A percentile compares a stretch with the other conserved stretches of the same genome.
Evolutionary conservation across 2,113 vertebrate species (phyloP).

Genomic region (Damaliscus lunatus): DNA sequence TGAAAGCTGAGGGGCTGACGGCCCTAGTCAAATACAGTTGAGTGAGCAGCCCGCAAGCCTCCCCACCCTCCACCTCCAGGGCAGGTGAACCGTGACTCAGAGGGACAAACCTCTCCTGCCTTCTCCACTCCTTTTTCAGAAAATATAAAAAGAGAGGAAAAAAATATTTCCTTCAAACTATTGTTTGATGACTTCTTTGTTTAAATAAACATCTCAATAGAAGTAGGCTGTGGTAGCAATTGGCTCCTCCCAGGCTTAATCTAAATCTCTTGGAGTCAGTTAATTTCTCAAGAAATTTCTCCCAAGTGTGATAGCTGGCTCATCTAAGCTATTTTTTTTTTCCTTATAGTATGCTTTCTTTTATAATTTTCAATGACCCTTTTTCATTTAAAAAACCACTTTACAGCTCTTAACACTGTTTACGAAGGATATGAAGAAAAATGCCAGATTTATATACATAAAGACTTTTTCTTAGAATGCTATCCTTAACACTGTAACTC

Average conservation of each 20-base stretch:
- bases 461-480: constrained; percentile 40
- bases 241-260: constrained; percentile 34
- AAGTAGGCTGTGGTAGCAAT: constrained; percentile 6
- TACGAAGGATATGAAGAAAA: constrained; percentile 39
- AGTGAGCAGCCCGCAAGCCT: constrained; percentile 85
- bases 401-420: constrained; percentile 42
- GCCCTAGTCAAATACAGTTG: constrained; percentile 88
- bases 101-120: constrained; percentile 78
- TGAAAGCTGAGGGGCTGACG: constrained; percentile 86
- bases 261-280: constrained; percentile 33
- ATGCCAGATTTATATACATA: not conserved
- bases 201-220: constrained; percentile 68
- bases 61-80: constrained; percentile 81
- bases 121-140: constrained; percentile 45
- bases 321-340: not conserved
- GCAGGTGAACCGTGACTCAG: constrained; percentile 86
- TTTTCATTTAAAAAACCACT: constrained; percentile 11
- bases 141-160: constrained; percentile 41
- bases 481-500: constrained; percentile 36
- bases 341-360: not conserved
- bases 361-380: not conserved
- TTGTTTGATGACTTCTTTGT: constrained; percentile 74
- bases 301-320: constrained; percentile 29
- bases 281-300: constrained; percentile 65
- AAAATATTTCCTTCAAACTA: constrained; percentile 67